Evolutionary conservation across 2,113 vertebrate species (phyloP), one percentile per base, ranked within the genome.

Genomic region (Mus musculus): DNA sequence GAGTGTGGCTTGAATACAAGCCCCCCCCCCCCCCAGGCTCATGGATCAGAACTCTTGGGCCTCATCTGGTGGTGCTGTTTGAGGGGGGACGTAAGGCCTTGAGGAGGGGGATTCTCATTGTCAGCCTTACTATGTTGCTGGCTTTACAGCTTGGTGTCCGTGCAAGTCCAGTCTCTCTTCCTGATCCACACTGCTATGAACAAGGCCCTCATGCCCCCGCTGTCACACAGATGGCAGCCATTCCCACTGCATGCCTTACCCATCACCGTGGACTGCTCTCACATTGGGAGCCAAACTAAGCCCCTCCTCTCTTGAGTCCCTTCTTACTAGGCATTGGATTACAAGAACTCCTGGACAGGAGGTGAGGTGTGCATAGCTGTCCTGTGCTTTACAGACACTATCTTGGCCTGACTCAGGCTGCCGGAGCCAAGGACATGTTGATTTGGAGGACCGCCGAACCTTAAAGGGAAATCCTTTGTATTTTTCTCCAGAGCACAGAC

Each of bases 321-420:
- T n/a, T 22, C 46, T 42, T n/a, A 3, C 3, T 14, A 42, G 6
- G 20, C 11, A 39, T 82, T 59, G 0, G 71, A 73, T 39, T 8
- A 26, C 54, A 39, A 36, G 39, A 10, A 20, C 14, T 30, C 33
- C 2, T 1, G 20, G 33, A 1, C 49, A 0, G 33, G 4, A 0
- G 7, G 2, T 11, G 24, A 81, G 76, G 8, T 5, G 8, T 71
- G 13, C 30, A 4, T 1, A 22, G 10, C 13, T 10, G 16, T 26
- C 26, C 49, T n/a, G 52, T 24, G 19, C 36, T 28, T 63, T 20
- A 10, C 26, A 39, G 20, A 81, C 22, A 46, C 39, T 14, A 1
- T 1, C 36, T 28, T 16, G 42, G 52, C 39, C 2, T 0, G 20
- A 67, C 22, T 46, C 10, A n/a, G 17, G 9, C 39, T 12, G 0